Evolutionary conservation across 2,113 vertebrate species (phyloP).

Genomic region (Eleginops maclovinus): DNA sequence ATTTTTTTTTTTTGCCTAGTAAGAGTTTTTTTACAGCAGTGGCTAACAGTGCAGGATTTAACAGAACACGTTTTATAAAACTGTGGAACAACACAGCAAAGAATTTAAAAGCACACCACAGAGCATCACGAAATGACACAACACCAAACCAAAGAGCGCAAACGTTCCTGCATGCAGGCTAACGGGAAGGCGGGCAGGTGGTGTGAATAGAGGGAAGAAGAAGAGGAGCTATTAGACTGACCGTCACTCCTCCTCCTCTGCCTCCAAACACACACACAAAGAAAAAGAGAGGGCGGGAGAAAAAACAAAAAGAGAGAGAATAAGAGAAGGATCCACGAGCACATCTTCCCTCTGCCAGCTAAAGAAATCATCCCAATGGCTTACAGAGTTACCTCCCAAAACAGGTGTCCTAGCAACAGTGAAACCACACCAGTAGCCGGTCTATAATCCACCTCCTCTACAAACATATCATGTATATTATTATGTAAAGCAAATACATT

Average conservation of each 20-base stretch:
- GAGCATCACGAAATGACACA: not conserved
- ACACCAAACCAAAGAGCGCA: slow-evolving; percentile 26
- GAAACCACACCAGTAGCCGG: not conserved
- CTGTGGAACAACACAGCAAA: not conserved
- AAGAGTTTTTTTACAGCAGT: too few relatives aligned
- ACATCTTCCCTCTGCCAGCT: slow-evolving; percentile 4
- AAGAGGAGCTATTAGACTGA: slow-evolving; percentile 45
- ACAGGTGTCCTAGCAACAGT: not conserved
- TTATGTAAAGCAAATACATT: not conserved
- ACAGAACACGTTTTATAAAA: slow-evolving; percentile 13
- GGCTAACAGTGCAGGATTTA: too few relatives aligned
- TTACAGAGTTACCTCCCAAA: not conserved
- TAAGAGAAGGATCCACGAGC: slow-evolving; percentile 30
- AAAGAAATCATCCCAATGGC: slow-evolving; percentile 22
- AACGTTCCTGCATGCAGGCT: slow-evolving; percentile 66
- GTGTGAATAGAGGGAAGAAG: slow-evolving; percentile 31
- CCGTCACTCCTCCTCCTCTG: slow-evolving; percentile 24
- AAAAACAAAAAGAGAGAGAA: slow-evolving; percentile 30
- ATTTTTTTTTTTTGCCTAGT: too few relatives aligned
- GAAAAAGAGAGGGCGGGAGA: slow-evolving; percentile 22
- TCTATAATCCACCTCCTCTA: not conserved
- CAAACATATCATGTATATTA: not conserved
- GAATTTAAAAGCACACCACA: slow-evolving; percentile 15
- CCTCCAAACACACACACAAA: slow-evolving; percentile 13
- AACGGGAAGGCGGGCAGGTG: slow-evolving; percentile 4